A percentile compares a stretch with the other conserved stretches of the same genome.
Conservation (phyloP, 2,113 vertebrate genomes). For the Ammospiza nelsoni region DNA sequence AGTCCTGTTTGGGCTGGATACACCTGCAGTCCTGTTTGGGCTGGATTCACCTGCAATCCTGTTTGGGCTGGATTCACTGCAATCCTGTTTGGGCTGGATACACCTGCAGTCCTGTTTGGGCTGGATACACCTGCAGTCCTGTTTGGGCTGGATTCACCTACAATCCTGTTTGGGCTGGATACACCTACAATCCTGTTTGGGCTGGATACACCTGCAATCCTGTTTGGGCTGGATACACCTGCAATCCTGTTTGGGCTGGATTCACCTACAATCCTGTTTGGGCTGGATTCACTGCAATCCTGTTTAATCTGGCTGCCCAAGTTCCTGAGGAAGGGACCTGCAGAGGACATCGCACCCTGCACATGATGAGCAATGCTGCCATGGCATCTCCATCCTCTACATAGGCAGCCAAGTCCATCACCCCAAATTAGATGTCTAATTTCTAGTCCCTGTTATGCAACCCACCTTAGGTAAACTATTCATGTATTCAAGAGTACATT, state of each 20-base stretch:
- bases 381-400: not conserved
- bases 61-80: not conserved
- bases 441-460: not conserved
- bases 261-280: not conserved
- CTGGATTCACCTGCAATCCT: not conserved
- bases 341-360: not conserved
- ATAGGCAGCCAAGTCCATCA: not conserved
- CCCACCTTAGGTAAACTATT: constrained; percentile 9
- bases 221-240: not conserved
- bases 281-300: not conserved
- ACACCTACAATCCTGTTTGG: not conserved
- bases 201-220: not conserved
- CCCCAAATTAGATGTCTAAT: not conserved
- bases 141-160: not conserved
- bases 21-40: not conserved
- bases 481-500: not conserved
- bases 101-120: not conserved
- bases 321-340: not conserved
- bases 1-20: not conserved
- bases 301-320: not conserved
- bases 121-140: no score
- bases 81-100: not conserved
- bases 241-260: no score
- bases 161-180: not conserved
- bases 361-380: not conserved